Evolutionary conservation across 1,140 invertebrate species (phyloP).

Genomic region (Drosophila bifasciata): DNA sequence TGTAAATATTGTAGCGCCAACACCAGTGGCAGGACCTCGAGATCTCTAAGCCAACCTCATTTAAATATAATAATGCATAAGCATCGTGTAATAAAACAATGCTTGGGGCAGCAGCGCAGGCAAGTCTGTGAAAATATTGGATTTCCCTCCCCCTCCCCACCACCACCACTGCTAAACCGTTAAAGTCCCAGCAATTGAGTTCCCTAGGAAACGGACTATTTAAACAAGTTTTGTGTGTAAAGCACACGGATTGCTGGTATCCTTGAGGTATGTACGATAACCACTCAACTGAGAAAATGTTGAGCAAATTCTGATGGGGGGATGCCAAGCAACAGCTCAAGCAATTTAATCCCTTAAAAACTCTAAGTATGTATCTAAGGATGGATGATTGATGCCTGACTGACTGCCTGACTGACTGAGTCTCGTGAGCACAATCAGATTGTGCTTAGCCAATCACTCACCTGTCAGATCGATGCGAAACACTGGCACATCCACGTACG

Average conservation of each 20-base stretch:
- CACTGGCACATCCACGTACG: slow-evolving; percentile 86
- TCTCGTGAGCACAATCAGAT: no score
- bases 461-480: slow-evolving; percentile 88
- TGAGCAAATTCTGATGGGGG: no score
- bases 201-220: slow-evolving; percentile 19
- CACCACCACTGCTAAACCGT: no score
- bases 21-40: slow-evolving; percentile 50
- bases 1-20: slow-evolving; percentile 63
- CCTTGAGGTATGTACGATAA: neutral
- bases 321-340: no score
- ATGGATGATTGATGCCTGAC: no score
- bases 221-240: slow-evolving; percentile 15
- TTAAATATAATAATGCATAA: slow-evolving; percentile 77
- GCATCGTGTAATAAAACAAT: slow-evolving; percentile 57
- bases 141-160: slow-evolving; percentile 18
- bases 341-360: neutral
- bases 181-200: slow-evolving; percentile 29
- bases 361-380: no score
- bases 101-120: slow-evolving; percentile 21
- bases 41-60: slow-evolving; percentile 74
- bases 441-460: slow-evolving; percentile 36
- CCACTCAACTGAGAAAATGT: no score
- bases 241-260: neutral
- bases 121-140: slow-evolving; percentile 46
- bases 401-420: no score